Evolutionary conservation across 2,113 vertebrate species (phyloP).

Genomic region (Sturnus vulgaris): DNA sequence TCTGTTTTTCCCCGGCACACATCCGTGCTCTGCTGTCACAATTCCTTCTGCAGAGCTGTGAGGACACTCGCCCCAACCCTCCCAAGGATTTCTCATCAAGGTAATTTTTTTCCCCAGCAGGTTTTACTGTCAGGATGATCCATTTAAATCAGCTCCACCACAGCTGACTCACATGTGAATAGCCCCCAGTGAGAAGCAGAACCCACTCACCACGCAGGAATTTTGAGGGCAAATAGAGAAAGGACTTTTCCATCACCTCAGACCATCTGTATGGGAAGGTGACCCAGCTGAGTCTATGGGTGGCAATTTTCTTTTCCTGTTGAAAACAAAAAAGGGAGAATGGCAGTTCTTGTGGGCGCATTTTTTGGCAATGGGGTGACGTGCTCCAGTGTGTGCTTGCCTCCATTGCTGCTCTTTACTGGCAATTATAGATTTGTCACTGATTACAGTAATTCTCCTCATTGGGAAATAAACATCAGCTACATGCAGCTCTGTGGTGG

Average conservation of each 20-base stretch:
- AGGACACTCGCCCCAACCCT: not conserved
- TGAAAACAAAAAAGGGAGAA: not conserved
- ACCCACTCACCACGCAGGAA: accelerated
- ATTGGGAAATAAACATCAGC: not conserved
- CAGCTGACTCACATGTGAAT: not conserved
- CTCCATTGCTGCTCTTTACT: not conserved
- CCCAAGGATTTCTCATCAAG: not conserved
- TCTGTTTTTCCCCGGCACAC: not conserved
- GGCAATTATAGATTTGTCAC: not conserved
- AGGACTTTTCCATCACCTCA: not conserved
- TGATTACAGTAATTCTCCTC: not conserved
- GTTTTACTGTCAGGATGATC: not conserved
- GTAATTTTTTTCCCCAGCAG: not conserved
- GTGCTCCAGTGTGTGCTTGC: not conserved
- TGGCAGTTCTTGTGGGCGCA: not conserved
- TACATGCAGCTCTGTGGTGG: not conserved
- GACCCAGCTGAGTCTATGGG: not conserved
- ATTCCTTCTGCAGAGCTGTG: not conserved
- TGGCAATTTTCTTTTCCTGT: not conserved
- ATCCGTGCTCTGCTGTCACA: accelerated
- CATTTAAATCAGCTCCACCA: not conserved
- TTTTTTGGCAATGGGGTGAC: not conserved
- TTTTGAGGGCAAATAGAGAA: not conserved
- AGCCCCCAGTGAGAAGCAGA: not conserved
- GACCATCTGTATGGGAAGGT: not conserved